Conservation (phyloP, 2,797 vertebrate genomes). For the Alca torda region DNA sequence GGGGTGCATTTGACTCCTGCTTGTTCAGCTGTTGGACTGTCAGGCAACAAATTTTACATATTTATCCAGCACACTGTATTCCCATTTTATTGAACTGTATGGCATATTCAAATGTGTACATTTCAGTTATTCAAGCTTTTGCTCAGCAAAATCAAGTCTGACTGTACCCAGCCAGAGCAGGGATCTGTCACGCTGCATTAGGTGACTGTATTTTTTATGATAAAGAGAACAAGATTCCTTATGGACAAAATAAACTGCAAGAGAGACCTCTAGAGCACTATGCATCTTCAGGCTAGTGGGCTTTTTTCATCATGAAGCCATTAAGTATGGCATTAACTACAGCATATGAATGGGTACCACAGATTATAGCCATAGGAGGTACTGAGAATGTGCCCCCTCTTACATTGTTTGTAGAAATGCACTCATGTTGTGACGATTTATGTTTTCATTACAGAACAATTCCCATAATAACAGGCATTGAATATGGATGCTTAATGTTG, state of each 20-base stretch:
- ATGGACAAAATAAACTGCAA: conserved; percentile 21
- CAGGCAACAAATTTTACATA: neutral
- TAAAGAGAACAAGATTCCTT: conserved; percentile 38
- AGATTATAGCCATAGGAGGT: conserved; percentile 45
- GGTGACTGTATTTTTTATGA: conserved; percentile 7
- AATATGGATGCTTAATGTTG: conserved; percentile 25
- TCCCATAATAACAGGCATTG: conserved; percentile 48
- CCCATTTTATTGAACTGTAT: neutral
- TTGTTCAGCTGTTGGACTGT: neutral
- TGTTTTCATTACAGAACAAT: conserved; percentile 58
- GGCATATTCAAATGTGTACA: neutral
- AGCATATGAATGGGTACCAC: conserved; percentile 3
- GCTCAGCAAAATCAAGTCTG: neutral
- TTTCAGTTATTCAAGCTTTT: neutral
- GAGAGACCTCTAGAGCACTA: conserved; percentile 49
- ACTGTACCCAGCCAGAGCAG: neutral
- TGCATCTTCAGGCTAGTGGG: neutral
- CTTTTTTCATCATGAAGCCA: conserved; percentile 41
- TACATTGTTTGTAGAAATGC: conserved; percentile 9
- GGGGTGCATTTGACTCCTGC: neutral
- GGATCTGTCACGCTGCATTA: conserved; percentile 2
- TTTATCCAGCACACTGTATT: neutral
- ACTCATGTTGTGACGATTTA: conserved; percentile 50
- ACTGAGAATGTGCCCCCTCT: neutral
- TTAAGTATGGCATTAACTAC: conserved; percentile 53